Percentiles rank a stretch among this genome's conserved stretches.
These are phyloP conservation scores for Chymomyza amoena DNA, from an alignment of 2,888 invertebrate species.

Conservation along the genomic window DNA sequence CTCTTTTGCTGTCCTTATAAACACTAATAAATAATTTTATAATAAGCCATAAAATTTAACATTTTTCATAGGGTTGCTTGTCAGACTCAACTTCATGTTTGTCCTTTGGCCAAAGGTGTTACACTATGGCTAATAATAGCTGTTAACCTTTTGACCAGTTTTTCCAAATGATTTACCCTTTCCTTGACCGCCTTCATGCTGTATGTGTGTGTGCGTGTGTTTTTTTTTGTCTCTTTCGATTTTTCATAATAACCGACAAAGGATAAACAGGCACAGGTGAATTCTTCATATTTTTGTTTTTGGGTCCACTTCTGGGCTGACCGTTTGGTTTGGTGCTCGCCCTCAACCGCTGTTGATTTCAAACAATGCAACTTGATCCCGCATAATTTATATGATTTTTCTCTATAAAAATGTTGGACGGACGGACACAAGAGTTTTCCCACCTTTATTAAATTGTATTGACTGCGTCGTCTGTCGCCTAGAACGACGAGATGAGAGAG, in stretches of 20 bases:
- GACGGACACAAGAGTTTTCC: slow-evolving; percentile 48
- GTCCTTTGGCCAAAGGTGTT: slow-evolving; percentile 49
- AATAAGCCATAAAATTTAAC: slow-evolving; percentile 72
- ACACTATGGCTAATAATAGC: slow-evolving; percentile 36
- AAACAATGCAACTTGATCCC: slow-evolving; percentile 67
- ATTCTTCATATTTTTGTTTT: slow-evolving; percentile 30
- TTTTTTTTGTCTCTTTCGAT: slow-evolving; percentile 33
- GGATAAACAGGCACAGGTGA: slow-evolving; percentile 65
- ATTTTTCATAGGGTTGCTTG: slow-evolving; percentile 13
- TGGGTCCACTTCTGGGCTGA: slow-evolving; percentile 20
- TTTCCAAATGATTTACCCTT: slow-evolving; percentile 25
- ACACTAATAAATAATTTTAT: slow-evolving; percentile 57
- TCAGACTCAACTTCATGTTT: slow-evolving; percentile 22
- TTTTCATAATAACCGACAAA: slow-evolving; percentile 45
- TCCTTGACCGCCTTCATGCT: slow-evolving; percentile 29
- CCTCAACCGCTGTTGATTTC: slow-evolving; percentile 43
- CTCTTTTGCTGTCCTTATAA: slow-evolving; percentile 12
- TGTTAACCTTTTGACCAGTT: slow-evolving; percentile 59
- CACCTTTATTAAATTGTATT: slow-evolving; percentile 69
- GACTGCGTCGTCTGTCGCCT: slow-evolving; percentile 13
- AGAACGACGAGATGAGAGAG: not conserved
- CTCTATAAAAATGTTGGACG: slow-evolving; percentile 47
- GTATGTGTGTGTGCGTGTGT: slow-evolving; percentile 19
- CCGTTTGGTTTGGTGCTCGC: slow-evolving; percentile 5
- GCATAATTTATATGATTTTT: slow-evolving; percentile 71